Percentiles rank a stretch among this genome's conserved stretches.
Evolutionary conservation across 2,113 vertebrate genomes (phyloP).

Genomic region (Syngnathoides biaculeatus): DNA sequence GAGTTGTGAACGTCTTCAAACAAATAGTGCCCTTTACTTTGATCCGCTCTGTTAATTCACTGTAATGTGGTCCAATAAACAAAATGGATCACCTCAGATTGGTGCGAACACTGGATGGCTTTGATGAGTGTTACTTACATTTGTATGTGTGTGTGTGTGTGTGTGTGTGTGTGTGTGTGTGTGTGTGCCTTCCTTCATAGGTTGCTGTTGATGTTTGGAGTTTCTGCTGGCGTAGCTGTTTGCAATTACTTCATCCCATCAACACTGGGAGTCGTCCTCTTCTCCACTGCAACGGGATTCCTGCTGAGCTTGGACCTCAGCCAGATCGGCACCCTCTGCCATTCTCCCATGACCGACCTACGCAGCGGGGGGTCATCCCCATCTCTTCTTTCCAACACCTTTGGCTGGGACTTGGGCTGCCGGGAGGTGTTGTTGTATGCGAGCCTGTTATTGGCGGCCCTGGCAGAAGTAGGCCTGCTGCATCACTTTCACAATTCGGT

Average conservation of each 20-base stretch:
- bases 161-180: slow-evolving; percentile 5
- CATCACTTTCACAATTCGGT: slow-evolving; percentile 74
- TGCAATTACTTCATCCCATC: slow-evolving; percentile 90
- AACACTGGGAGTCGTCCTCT: slow-evolving; percentile 84
- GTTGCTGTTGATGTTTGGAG: slow-evolving; percentile 86
- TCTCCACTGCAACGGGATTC: slow-evolving; percentile 89
- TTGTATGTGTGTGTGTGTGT: not conserved
- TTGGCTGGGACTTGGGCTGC: slow-evolving; percentile 75
- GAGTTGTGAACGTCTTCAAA: too few species aligned
- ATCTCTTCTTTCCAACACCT: slow-evolving; percentile 36
- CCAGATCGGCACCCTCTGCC: slow-evolving; percentile 75
- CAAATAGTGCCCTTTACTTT: too few species aligned
- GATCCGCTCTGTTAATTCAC: too few species aligned
- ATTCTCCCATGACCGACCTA: slow-evolving; percentile 57
- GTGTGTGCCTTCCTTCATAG: slow-evolving; percentile 62
- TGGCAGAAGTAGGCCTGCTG: slow-evolving; percentile 82
- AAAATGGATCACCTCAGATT: too few species aligned
- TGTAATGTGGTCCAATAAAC: too few species aligned
- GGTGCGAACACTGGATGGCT: not conserved
- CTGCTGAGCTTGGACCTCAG: slow-evolving; percentile 90
- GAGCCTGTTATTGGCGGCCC: slow-evolving; percentile 73
- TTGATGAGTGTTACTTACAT: not conserved
- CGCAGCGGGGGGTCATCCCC: slow-evolving; percentile 44
- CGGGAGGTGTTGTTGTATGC: slow-evolving; percentile 78
- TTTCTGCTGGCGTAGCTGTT: slow-evolving; percentile 79